A percentile compares a stretch with the other conserved stretches of the same genome.
Evolutionary conservation across 2,113 vertebrate species (phyloP).

Genomic region (Orthonyx spaldingii): DNA sequence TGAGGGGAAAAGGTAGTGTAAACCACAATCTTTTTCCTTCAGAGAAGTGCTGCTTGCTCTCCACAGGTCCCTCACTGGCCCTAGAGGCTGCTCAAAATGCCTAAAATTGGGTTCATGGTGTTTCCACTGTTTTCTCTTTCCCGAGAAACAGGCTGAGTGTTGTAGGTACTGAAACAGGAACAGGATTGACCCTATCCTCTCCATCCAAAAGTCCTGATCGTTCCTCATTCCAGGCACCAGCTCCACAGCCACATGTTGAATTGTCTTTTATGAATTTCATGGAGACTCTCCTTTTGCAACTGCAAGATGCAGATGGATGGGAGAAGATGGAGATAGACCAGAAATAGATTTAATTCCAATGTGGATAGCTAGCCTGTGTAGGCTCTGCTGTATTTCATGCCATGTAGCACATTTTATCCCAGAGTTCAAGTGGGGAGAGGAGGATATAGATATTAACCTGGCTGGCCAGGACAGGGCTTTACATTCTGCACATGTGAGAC

Average conservation of each 20-base stretch:
- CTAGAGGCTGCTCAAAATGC: neutral
- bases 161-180: neutral
- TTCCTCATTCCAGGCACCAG: neutral
- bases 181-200: fast-evolving
- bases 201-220: neutral
- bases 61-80: neutral
- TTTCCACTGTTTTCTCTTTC: neutral
- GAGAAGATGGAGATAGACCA: neutral
- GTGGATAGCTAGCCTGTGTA: neutral
- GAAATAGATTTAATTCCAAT: neutral
- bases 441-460: neutral
- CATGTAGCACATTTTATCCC: neutral
- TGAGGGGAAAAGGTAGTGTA: neutral
- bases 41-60: neutral
- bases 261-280: fast-evolving
- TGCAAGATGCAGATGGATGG: neutral
- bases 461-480: neutral
- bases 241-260: fast-evolving
- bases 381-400: neutral
- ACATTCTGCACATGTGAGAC: neutral
- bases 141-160: neutral
- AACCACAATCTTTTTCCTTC: neutral
- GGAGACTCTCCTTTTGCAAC: neutral
- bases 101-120: neutral
- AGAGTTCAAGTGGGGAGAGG: neutral